Conservation (phyloP, 2,113 vertebrate species). For the Hyla sarda region DNA sequence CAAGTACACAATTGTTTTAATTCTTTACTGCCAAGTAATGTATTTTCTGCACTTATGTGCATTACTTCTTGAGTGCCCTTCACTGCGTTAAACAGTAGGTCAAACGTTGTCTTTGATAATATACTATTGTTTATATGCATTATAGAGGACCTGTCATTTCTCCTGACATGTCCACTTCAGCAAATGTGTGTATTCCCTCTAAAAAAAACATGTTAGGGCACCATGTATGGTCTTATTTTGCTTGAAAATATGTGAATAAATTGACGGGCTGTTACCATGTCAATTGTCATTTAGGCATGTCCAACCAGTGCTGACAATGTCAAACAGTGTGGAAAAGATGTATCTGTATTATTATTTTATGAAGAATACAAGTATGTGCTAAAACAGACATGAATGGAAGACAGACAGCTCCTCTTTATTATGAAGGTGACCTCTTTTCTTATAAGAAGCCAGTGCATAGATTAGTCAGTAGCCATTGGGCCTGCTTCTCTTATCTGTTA, state of each 20-base stretch:
- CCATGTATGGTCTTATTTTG: too few relatives aligned
- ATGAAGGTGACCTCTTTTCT: too few relatives aligned
- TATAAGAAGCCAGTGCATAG: too few relatives aligned
- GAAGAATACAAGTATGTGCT: too few relatives aligned
- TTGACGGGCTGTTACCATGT: neutral
- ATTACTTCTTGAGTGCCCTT: slow-evolving; percentile 2
- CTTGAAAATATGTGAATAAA: too few relatives aligned
- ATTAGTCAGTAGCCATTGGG: too few relatives aligned
- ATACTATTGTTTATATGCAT: neutral
- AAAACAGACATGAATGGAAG: neutral
- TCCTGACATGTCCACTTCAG: neutral
- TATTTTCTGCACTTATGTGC: neutral
- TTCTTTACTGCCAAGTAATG: neutral
- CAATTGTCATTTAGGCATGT: neutral
- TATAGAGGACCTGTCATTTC: neutral
- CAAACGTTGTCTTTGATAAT: neutral
- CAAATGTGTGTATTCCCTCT: too few relatives aligned
- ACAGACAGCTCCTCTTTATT: neutral
- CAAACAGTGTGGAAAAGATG: neutral
- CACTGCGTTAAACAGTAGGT: neutral
- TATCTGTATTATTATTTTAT: too few relatives aligned
- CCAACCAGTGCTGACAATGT: neutral
- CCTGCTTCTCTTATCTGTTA: too few relatives aligned
- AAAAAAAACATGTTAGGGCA: too few relatives aligned
- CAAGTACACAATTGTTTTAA: neutral